Percentiles rank a stretch among this genome's conserved stretches.
Evolutionary conservation across 2,888 invertebrate genomes (phyloP).

Genomic region (Petrolisthes manimaculis): DNA sequence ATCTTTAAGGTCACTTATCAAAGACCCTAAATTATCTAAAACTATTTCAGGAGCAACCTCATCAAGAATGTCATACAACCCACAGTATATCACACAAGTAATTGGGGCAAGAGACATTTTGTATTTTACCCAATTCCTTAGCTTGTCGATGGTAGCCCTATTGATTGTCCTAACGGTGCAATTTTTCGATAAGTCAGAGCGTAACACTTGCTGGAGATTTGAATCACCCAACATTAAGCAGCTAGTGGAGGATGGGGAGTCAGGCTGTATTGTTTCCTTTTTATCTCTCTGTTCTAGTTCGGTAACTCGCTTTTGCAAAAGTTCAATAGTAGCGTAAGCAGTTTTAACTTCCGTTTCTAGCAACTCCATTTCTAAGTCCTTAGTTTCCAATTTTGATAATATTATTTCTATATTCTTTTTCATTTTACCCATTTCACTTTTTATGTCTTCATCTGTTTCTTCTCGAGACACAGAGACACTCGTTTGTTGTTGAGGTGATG

Average conservation of each 20-base stretch:
- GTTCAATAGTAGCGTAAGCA: background rate
- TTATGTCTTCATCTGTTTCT: too few species aligned
- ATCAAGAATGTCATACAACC: background rate
- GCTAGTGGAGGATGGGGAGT: background rate
- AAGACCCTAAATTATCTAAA: background rate
- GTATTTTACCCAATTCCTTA: background rate
- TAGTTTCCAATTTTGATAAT: slow-evolving; percentile 2
- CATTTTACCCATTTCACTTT: too few species aligned
- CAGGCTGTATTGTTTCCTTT: background rate
- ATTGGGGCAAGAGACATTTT: background rate
- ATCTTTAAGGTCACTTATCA: slow-evolving; percentile 5
- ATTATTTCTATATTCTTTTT: background rate
- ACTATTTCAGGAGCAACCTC: background rate
- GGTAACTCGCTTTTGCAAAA: background rate
- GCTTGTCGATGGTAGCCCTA: background rate
- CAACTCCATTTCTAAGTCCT: background rate
- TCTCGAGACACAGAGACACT: too few species aligned
- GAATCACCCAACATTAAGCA: background rate
- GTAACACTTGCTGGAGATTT: background rate
- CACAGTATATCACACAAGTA: background rate
- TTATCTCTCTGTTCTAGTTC: background rate
- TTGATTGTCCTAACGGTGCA: background rate
- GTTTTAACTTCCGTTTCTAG: background rate
- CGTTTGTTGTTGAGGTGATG: too few species aligned
- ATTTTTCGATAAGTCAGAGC: background rate